Base-by-base conservation (phyloP, 2,888 invertebrate genomes). In the Priocnemis perturbator region DNA sequence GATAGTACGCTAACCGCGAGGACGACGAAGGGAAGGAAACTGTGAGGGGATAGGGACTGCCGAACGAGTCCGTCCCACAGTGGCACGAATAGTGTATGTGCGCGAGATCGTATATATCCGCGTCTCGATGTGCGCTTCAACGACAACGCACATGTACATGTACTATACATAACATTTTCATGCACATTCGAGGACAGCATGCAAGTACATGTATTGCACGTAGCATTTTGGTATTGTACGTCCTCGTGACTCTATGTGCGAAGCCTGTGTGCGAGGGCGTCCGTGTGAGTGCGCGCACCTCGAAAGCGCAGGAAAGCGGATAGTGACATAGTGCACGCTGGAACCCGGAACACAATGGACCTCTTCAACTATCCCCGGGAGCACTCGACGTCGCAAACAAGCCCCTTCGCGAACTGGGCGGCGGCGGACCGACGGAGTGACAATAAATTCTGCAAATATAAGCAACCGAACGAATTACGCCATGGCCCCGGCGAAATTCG, bases 361-460 rank as follows among this genome's bases (percentile, higher is more conserved):
- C 84, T 77, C 82, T 83, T 83, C 84, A 80, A 81, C 83, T 80
- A 80, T 78, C 77, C 78, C 73, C 78, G 81, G 74, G 76, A 76
- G 77, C 78, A 83, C 84, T 85, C 79, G 82, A 84, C 83, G 84
- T 85, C 84, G 84, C 84, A 84, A 85, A 84, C 84, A 85, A 85
- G 84, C 83, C 81, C 78, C 81, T 83, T 77, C 74, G 81, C 72
- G 73, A 69, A 69, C 70, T 64, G 73, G 75, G 53, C 77, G 66
- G 62, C 57, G 20, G 30, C 26, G 67, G 58, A 53, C 59, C 58
- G 64, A 66, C 73, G 47, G 67, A 69, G 73, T 73, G 74, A 79
- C 77, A 74, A 80, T 79, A 77, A 80, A 81, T 81, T 79, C 73
- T 75, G 74, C 76, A 73, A 79, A 79, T 78, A 80, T 80, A 79